Evolutionary conservation across 2,888 invertebrate species (phyloP).

Genomic region (Cyaniris semiargus): DNA sequence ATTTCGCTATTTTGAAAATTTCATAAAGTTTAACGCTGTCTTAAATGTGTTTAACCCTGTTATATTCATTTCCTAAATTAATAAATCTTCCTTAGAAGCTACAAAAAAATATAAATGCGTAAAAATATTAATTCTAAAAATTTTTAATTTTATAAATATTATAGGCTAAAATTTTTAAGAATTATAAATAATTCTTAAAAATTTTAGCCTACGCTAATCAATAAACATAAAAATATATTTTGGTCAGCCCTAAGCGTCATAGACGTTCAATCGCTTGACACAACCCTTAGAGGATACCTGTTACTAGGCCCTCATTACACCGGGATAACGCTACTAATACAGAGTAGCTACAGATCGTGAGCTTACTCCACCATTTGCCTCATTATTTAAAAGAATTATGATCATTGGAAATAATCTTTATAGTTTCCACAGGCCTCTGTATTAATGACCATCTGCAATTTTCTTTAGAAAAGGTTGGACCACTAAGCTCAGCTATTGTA

Average conservation of each 20-base stretch:
- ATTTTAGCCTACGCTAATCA: background rate
- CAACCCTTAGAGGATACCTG: conserved; percentile 44
- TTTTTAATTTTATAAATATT: too few species aligned
- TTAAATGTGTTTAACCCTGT: too few species aligned
- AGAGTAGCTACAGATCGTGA: conserved; percentile 12
- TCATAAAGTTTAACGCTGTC: too few species aligned
- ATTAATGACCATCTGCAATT: background rate
- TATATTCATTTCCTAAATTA: too few species aligned
- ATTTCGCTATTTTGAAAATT: too few species aligned
- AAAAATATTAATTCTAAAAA: too few species aligned
- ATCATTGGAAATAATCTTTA: background rate
- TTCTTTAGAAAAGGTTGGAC: background rate
- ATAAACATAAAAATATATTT: background rate
- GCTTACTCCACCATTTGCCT: background rate
- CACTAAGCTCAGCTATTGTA: background rate
- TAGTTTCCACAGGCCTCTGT: background rate
- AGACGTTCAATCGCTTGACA: conserved; percentile 43
- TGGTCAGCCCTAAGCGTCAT: conserved; percentile 40
- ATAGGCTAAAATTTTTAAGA: too few species aligned
- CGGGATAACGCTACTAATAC: conserved; percentile 31
- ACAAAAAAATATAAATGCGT: too few species aligned
- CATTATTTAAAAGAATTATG: background rate
- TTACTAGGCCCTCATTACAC: conserved; percentile 42
- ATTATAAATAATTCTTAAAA: too few species aligned
- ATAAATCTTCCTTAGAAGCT: too few species aligned